A percentile compares a stretch with the other conserved stretches of the same genome.
Evolutionary conservation across 2,797 vertebrate genomes (phyloP).

Genomic region (Australoheros facetus): DNA sequence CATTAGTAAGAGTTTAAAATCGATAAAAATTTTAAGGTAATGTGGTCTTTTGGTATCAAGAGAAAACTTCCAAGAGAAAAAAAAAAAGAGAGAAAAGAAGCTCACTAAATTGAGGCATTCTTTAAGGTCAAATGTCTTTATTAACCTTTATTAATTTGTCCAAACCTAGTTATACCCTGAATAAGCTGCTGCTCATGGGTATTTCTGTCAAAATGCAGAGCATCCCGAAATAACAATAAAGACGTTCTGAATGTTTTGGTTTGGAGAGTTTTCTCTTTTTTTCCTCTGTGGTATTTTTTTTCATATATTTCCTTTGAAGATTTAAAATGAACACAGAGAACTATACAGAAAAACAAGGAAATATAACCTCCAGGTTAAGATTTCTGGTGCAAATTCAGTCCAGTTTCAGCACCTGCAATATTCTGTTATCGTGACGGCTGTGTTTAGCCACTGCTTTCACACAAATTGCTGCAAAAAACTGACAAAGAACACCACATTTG

Average conservation of each 20-base stretch:
- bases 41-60: not conserved
- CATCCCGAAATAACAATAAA: not conserved
- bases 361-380: not conserved
- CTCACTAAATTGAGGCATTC: not conserved
- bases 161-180: not conserved
- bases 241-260: not conserved
- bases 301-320: not conserved
- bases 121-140: not conserved
- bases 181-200: not conserved
- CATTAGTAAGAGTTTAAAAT: not conserved
- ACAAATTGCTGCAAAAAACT: conserved; percentile 16
- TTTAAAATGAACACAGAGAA: not conserved
- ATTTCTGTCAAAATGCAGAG: not conserved
- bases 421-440: not conserved
- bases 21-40: not conserved
- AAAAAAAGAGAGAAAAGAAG: not conserved
- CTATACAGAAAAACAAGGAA: not conserved
- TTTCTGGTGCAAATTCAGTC: not conserved
- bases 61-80: not conserved
- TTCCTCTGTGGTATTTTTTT: not conserved
- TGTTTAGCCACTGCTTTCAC: not conserved
- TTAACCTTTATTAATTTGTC: not conserved
- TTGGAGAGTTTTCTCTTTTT: not conserved
- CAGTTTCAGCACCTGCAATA: not conserved
- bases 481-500: conserved; percentile 43